phyloP scores from a whole-genome alignment of 2,797 vertebrate genomes.

The Nannoperca obscura region DNA sequence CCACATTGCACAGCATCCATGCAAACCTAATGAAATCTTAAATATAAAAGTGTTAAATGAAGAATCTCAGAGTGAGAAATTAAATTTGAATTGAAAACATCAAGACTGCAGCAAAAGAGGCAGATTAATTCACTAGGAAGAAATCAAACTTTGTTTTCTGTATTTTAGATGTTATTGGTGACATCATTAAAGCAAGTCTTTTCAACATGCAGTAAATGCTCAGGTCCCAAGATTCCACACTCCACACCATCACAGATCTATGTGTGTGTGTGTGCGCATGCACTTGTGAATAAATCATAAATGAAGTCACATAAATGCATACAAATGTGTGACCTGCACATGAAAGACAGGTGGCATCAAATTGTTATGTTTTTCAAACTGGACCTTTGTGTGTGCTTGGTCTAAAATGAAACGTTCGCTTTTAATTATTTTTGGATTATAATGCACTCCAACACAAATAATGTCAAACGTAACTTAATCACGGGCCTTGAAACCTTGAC shows the following conservation, averaged over 20 bases:
- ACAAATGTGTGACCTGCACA: neutral
- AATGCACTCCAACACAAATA: neutral
- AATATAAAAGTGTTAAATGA: slow-evolving; percentile 20
- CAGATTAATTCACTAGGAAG: slow-evolving; percentile 1
- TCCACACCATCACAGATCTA: neutral
- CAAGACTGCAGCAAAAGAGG: slow-evolving; percentile 5
- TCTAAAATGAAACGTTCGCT: neutral
- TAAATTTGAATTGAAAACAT: slow-evolving; percentile 3
- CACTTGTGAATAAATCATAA: neutral
- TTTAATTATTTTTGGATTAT: neutral
- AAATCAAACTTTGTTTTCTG: neutral
- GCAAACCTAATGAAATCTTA: slow-evolving; percentile 5
- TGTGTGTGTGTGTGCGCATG: neutral
- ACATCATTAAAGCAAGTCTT: neutral
- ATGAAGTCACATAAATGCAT: neutral
- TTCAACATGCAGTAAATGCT: slow-evolving; percentile 10
- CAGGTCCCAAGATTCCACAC: neutral
- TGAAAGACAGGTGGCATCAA: neutral
- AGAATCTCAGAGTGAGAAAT: slow-evolving; percentile 5
- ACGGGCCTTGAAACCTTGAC: neutral
- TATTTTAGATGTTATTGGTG: slow-evolving; percentile 6
- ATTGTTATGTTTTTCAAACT: neutral
- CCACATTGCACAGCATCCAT: neutral
- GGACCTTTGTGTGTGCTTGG: neutral
- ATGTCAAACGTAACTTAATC: neutral